Evolutionary conservation across 2,113 vertebrate species (phyloP), one percentile per base, ranked within the genome.

Genomic region (Craseonycteris thonglongyai): DNA sequence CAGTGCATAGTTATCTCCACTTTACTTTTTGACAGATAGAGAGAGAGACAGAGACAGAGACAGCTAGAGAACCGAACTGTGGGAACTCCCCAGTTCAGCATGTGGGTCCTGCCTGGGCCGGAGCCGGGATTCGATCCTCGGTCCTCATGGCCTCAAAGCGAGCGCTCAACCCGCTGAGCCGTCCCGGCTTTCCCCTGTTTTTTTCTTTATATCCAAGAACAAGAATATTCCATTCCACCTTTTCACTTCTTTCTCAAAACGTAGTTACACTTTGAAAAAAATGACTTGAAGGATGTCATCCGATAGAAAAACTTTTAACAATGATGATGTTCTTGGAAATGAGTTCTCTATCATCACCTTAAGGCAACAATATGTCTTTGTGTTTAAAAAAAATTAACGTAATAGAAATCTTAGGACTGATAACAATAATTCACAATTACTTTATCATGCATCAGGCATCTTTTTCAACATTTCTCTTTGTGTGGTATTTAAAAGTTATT

Each of bases 201-300:
- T 61, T 58, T 68, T 54, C 86, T 93, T 93, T 88, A 69, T 76
- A 93, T 93, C 75, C 42, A 59, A 61, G 26, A 91, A 82, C 4
- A 83, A 84, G 35, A 88, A 80, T 7, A 82, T 90, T 66, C 40
- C 28, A 95, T 49, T n/a, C 26, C 33, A 91, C 80, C 33, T 89
- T 81, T 88, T 91, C n/a, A 68, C 66, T 91, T 89, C 28, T 51
- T 72, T 94, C 30, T 56, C 15, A 7, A 91, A 86, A 88, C 28
- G 80, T 11, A 80, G 54, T 65, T 74, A 83, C 21, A 85, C 24
- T 79, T n/a, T 40, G 6, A 11, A 75, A 63, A 82, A 65, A 28
- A 59, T 49, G n/a, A 68, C 30, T 74, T 93, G 22, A 83, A 94
- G 63, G 63, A 92, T 38, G 38, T 42, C 59, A 90, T 58, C 38